Conservation (phyloP, 2,888 invertebrate genomes). For the Spisula solida region DNA sequence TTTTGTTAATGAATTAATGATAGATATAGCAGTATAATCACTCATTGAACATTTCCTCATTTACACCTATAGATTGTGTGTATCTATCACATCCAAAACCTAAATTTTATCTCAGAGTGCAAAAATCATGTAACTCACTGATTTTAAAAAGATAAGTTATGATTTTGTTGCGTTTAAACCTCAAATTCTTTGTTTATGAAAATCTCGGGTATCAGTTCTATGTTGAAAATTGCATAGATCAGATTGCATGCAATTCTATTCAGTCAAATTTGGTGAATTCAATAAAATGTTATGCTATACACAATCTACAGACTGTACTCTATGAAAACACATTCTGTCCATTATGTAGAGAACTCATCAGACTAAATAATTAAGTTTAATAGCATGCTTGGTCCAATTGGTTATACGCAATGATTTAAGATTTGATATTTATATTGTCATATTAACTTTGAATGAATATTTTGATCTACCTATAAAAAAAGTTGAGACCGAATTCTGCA, state of each 20-base stretch:
- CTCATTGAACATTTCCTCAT: conserved; percentile 9
- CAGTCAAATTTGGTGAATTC: background rate
- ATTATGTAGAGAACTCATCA: background rate
- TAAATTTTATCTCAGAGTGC: background rate
- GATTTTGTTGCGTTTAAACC: too few species aligned
- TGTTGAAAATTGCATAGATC: background rate
- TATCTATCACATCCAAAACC: background rate
- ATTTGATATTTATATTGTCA: background rate
- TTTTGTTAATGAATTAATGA: conserved; percentile 12
- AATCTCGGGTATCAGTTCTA: background rate
- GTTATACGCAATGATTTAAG: background rate
- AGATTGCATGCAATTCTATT: background rate
- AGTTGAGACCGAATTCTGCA: background rate
- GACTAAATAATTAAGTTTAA: background rate
- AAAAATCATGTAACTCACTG: too few species aligned
- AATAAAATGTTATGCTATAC: background rate
- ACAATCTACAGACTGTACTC: conserved; percentile 5
- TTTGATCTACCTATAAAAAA: too few species aligned
- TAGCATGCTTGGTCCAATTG: conserved; percentile 16
- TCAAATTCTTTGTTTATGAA: background rate
- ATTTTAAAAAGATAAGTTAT: too few species aligned
- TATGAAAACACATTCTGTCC: background rate
- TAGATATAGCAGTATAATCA: conserved; percentile 24
- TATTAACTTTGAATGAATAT: too few species aligned
- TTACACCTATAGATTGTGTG: conserved; percentile 21